Percentiles rank a stretch among this genome's conserved stretches.
Conservation (phyloP, 2,797 vertebrate genomes). For the Enteromius mattozi region DNA sequence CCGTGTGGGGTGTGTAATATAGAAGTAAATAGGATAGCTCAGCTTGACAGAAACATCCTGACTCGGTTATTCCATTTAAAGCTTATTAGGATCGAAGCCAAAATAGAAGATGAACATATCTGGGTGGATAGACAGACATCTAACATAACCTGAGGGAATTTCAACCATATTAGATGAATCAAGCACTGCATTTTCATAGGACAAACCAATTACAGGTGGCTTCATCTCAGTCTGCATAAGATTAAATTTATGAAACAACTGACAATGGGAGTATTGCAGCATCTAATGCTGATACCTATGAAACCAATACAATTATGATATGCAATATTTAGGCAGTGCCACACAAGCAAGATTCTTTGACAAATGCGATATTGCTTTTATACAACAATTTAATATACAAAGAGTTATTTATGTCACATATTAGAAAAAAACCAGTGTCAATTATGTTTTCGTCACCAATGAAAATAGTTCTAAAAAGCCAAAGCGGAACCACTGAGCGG, state of each 20-base stretch:
- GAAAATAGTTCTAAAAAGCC: neutral
- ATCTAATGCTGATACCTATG: neutral
- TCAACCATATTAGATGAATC: neutral
- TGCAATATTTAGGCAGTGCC: neutral
- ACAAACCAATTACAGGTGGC: neutral
- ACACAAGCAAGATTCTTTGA: neutral
- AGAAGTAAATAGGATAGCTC: conserved; percentile 40
- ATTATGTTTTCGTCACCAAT: neutral
- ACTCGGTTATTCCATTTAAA: conserved; percentile 40
- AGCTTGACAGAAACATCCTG: conserved; percentile 46
- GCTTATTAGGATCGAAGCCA: conserved; percentile 39
- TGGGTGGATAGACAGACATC: conserved; percentile 13
- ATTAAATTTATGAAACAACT: neutral
- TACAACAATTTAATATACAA: neutral
- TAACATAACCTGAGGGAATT: conserved; percentile 6
- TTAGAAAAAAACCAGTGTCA: neutral
- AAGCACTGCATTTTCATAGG: neutral
- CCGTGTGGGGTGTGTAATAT: conserved; percentile 52
- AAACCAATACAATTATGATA: neutral
- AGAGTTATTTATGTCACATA: neutral
- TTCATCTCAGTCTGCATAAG: neutral
- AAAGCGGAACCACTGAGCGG: neutral
- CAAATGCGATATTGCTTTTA: neutral
- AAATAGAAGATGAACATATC: conserved; percentile 31
- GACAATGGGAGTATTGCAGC: no score